These are phyloP conservation scores for Anorthoa munda DNA, from an alignment of 2,888 invertebrate species.

Conservation along the genomic window DNA sequence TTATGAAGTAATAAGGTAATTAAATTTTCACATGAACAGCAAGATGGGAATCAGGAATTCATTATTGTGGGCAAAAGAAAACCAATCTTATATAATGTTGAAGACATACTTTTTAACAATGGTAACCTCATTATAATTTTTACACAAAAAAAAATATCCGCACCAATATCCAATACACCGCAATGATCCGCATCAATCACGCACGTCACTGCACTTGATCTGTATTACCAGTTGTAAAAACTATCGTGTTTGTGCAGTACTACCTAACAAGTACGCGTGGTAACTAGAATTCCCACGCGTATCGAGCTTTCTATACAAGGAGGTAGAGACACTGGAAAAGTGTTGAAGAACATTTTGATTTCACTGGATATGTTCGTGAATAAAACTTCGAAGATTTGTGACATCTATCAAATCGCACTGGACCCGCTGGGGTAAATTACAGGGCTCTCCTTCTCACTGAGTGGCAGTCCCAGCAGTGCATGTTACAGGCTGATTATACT, in stretches of 20 bases:
- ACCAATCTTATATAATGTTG: background rate
- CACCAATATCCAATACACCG: slow-evolving; percentile 14
- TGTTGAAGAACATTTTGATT: background rate
- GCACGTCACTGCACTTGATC: slow-evolving; percentile 19
- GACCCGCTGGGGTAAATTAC: too few relatives aligned
- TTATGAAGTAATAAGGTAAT: background rate
- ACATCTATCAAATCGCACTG: too few relatives aligned
- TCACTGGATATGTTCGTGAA: background rate
- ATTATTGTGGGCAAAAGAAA: background rate
- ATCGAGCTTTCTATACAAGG: slow-evolving; percentile 62
- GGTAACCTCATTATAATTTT: too few relatives aligned
- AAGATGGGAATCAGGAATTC: background rate
- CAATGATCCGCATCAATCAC: slow-evolving; percentile 8
- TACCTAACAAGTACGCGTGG: slow-evolving; percentile 46
- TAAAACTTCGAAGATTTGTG: too few relatives aligned
- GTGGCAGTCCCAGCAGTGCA: too few relatives aligned
- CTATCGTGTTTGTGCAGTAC: slow-evolving; percentile 45
- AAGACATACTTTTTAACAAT: too few relatives aligned
- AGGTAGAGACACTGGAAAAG: slow-evolving; percentile 10
- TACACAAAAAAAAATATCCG: background rate
- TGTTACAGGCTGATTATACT: too few relatives aligned
- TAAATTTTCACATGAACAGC: background rate
- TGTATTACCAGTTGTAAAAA: slow-evolving; percentile 51
- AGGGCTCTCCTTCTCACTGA: too few relatives aligned
- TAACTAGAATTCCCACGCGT: slow-evolving; percentile 76